Evolutionary conservation across 2,113 vertebrate species (phyloP), one percentile per base, ranked within the genome.

Genomic region (Climacteris rufus): DNA sequence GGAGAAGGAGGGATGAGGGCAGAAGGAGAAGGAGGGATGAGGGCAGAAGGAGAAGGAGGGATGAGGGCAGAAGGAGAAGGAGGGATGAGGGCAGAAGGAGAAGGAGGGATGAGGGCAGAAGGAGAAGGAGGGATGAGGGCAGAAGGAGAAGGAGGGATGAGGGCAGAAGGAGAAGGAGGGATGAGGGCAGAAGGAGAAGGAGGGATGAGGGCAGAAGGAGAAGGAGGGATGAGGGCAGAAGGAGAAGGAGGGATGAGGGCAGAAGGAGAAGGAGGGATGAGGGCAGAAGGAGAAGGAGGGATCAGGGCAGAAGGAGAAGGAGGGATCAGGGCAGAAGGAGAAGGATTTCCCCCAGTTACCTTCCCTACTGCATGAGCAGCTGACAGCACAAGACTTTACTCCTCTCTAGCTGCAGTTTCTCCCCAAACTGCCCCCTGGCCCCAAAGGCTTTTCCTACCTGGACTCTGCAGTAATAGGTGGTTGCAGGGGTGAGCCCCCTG

Each of bases 391-490:
- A 22, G 20, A 52, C 2, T 81, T 53, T 42, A 31, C 1, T 54
- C 33, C 33, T 65, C 49, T 37, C 57, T n/a, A 64, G 61, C 22
- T 87, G 56, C 33, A 44, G 27, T 42, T 60, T 64, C 15, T 15
- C 65, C 77, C 68, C 89, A 63, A 17, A 35, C 31, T 47, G 65
- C 68, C 49, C 11, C n/a, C 21, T 9, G 47, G 45, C 60, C 44
- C 40, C 28, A 23, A 61, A 78, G 53, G 63, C 25, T 61, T 30
- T 31, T 50, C 86, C 33, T 98, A 98, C 98, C 98, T 98, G 98
- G 52, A 98, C 98, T 95, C 98, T 97, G 97, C 98, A 98, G 60
- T 98, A 98, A 68, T 98, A 98, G 0, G 96, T 97, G 57, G 98
- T 98, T 50, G 98, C 98, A 40, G 98, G 98, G 27, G 93, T 95